These are phyloP conservation scores for Cyprinodon variegatus DNA, from an alignment of 2,113 vertebrate genomes.

Conservation along the genomic window DNA sequence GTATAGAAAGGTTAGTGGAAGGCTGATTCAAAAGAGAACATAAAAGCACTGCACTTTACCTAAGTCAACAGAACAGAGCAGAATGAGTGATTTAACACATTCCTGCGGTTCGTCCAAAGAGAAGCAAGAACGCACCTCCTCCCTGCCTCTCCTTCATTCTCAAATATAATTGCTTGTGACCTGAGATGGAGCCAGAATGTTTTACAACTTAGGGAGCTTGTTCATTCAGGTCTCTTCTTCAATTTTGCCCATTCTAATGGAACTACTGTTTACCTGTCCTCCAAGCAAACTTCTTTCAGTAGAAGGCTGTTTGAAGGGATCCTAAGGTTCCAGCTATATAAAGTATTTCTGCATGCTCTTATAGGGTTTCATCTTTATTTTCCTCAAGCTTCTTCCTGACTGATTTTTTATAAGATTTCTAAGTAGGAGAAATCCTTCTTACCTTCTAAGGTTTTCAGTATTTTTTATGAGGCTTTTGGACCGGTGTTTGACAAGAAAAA, in stretches of 20 bases:
- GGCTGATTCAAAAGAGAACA: neutral
- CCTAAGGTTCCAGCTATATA: no score
- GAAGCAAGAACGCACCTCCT: conserved; percentile 19
- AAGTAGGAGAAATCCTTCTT: neutral
- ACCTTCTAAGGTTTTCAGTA: no score
- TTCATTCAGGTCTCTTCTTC: conserved; percentile 64
- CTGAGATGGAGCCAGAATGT: conserved; percentile 51
- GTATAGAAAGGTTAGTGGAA: neutral
- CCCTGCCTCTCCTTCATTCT: conserved; percentile 36
- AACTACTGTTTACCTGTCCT: conserved; percentile 18
- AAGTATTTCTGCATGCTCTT: no score
- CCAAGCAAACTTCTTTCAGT: neutral
- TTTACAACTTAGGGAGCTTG: conserved; percentile 65
- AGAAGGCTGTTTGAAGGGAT: no score
- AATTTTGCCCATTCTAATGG: conserved; percentile 65
- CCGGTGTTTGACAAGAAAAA: no score
- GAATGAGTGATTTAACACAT: conserved; percentile 27
- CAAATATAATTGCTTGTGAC: conserved; percentile 61
- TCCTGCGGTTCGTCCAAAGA: conserved; percentile 27
- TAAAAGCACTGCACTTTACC: neutral
- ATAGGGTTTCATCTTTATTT: neutral
- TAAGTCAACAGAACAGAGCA: conserved; percentile 13
- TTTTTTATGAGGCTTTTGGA: no score
- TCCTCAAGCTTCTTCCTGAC: neutral
- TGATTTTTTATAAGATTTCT: neutral